phyloP scores from a whole-genome alignment of 2,797 vertebrate species.

The Falco rusticolus region DNA sequence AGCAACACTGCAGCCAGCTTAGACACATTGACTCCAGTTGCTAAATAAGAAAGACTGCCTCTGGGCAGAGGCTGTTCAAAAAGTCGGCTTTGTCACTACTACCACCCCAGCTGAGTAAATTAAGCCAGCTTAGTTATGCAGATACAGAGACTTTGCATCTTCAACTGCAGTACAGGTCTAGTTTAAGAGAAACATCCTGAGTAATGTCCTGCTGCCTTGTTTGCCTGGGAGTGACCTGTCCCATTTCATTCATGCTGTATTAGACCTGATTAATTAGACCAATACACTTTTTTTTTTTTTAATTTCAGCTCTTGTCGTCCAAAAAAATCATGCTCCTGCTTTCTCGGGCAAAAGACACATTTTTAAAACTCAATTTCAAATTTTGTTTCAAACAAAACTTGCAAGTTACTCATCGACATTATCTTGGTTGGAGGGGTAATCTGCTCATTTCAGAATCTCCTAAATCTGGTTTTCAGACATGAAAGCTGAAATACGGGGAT shows the following conservation, averaged over 20 bases:
- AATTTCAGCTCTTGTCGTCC: not conserved
- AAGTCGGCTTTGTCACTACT: not conserved
- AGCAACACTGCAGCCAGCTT: not conserved
- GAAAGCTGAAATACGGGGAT: not conserved
- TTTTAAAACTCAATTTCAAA: not conserved
- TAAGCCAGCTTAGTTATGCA: not conserved
- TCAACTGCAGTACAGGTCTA: not conserved
- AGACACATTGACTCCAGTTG: not conserved
- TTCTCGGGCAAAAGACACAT: not conserved
- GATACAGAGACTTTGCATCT: not conserved
- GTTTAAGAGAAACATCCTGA: not conserved
- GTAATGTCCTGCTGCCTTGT: not conserved
- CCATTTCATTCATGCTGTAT: not conserved
- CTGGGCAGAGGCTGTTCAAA: not conserved
- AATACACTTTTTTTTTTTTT: not conserved
- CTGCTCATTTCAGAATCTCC: not conserved
- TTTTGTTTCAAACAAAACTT: not conserved
- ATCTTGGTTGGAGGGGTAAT: not conserved
- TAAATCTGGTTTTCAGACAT: not conserved
- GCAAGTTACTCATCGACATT: not conserved
- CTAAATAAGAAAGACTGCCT: not conserved
- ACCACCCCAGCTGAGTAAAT: not conserved
- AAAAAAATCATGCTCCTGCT: not conserved
- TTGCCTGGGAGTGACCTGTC: not conserved
- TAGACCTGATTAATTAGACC: not conserved